phyloP scores from a whole-genome alignment of 2,888 invertebrate genomes.

The Apeira syringaria region DNA sequence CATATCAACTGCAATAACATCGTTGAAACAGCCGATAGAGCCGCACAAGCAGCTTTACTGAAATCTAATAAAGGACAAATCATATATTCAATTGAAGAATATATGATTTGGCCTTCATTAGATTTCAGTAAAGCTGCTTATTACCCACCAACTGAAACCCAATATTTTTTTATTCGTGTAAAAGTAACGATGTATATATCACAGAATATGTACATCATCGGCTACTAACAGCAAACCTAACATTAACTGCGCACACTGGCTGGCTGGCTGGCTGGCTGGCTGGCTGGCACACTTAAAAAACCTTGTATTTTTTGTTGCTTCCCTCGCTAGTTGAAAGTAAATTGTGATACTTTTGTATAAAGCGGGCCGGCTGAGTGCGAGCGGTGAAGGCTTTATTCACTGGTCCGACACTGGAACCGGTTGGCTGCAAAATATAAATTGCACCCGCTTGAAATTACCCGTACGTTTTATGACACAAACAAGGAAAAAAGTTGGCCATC shows the following conservation, averaged over 20 bases:
- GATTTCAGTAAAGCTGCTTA: too few species aligned
- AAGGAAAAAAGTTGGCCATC: conserved; percentile 57
- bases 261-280: too few species aligned
- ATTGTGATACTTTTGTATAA: conserved; percentile 40
- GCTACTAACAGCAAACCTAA: neutral
- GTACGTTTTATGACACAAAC: conserved; percentile 64
- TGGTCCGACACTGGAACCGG: conserved; percentile 50
- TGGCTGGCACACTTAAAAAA: conserved; percentile 16
- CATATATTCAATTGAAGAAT: too few species aligned
- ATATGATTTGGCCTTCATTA: too few species aligned
- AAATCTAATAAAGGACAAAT: too few species aligned
- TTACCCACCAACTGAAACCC: too few species aligned
- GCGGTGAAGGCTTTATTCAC: conserved; percentile 59
- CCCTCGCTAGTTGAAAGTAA: conserved; percentile 39
- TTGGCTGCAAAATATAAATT: conserved; percentile 67
- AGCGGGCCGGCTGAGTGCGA: conserved; percentile 38
- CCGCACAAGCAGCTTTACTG: too few species aligned
- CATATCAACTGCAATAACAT: too few species aligned
- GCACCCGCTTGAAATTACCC: conserved; percentile 65
- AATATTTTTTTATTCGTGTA: neutral
- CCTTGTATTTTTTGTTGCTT: conserved; percentile 24
- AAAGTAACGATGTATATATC: neutral
- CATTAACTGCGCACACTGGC: neutral
- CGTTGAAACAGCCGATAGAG: too few species aligned
- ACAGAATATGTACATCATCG: too few species aligned